Base-by-base conservation (phyloP, 2,113 vertebrate species). In the Saimiri boliviensis region DNA sequence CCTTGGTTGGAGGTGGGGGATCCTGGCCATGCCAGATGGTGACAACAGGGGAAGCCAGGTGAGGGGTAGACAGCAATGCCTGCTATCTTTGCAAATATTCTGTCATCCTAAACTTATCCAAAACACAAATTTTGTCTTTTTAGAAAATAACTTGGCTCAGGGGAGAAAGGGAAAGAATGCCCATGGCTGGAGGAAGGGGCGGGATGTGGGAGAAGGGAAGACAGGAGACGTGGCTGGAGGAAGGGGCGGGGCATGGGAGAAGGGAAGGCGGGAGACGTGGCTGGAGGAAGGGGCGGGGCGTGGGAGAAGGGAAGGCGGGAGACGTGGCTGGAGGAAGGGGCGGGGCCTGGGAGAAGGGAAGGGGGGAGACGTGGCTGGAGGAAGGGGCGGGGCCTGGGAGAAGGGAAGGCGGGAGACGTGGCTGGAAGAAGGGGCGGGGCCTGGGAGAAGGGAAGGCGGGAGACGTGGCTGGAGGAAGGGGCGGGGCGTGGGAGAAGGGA, bases 1-100 rank as follows among this genome's bases (percentile, higher is more conserved):
- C 73, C 16, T 56, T 0, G 0, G 30, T 16, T 0, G 8, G 77
- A 16, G 11, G 4, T 3, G 13, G 27, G 32, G 37, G 12, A 25
- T 0, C 35, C 88, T 68, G 32, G 32, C 19, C 3, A 8, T 1
- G 3, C 5, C 4, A 49, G 54, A 4, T 5, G 3, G 12, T 42
- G 1, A 4, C 12, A 12, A 27, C 0, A 86, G 37, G 20, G n/a
- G 52, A 49, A 10, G 4, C 0, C 2, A 7, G 20, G 4, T 1
- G 35, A 13, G 7, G 32, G 25, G 47, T 4, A 9, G 0, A 2
- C 5, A 4, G 52, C 19, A 10, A 14, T 60, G n/a, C 30, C 82
- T 86, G 12, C 19, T 82, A 45, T 76, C 93, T 35, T 45, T 16
- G 83, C n/a, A 10, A 1, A 25, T 76, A 37, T 76, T 21, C 58